A percentile compares a stretch with the other conserved stretches of the same genome.
Conservation (phyloP, 2,797 vertebrate genomes). For the Pseudochaenichthys georgianus region DNA sequence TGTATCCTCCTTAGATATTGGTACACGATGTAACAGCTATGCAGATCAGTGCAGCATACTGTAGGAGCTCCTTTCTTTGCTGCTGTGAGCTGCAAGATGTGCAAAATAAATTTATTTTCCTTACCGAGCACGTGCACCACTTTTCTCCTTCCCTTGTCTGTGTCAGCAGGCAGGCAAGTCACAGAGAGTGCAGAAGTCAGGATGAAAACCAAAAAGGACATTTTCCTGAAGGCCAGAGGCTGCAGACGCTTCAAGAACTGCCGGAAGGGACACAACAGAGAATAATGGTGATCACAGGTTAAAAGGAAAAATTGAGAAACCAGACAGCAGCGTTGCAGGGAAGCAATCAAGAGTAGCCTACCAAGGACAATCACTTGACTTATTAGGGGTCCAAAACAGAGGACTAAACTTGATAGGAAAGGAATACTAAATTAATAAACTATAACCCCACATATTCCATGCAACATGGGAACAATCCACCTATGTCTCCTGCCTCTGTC, state of each 20-base stretch:
- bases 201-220: slow-evolving; percentile 54
- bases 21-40: neutral
- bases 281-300: neutral
- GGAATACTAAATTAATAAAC: neutral
- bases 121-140: slow-evolving; percentile 94
- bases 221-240: slow-evolving; percentile 51
- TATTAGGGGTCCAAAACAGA: neutral
- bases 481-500: neutral
- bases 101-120: slow-evolving; percentile 28
- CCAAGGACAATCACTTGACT: slow-evolving; percentile 1
- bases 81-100: neutral
- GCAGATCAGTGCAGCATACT: neutral
- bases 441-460: neutral
- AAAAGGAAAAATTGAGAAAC: neutral
- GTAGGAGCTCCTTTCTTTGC: neutral
- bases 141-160: slow-evolving; percentile 88
- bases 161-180: slow-evolving; percentile 62
- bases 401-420: too few species aligned
- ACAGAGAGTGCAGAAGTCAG: slow-evolving; percentile 67
- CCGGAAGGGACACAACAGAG: slow-evolving; percentile 43
- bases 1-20: neutral
- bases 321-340: neutral
- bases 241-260: slow-evolving; percentile 58
- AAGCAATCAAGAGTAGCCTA: neutral
- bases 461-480: neutral